A percentile compares a stretch with the other conserved stretches of the same genome.
Evolutionary conservation across 2,797 vertebrate genomes (phyloP).

Genomic region (Crocidura indochinensis): DNA sequence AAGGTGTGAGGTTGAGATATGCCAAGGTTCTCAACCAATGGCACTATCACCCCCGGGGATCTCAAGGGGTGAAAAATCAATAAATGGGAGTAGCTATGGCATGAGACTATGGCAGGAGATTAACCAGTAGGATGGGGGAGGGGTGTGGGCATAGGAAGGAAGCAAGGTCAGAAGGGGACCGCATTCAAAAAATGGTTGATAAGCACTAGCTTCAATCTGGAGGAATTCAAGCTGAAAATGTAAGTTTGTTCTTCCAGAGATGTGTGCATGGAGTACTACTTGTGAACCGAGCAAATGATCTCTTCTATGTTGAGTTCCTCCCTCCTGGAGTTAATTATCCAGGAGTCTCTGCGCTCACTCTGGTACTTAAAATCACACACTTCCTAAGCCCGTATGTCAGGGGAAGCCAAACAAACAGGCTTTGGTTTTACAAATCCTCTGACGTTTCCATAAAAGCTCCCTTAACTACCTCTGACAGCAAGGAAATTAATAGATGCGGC

Average conservation of each 20-base stretch:
- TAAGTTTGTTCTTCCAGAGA: conserved; percentile 23
- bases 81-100: no score
- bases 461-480: conserved; percentile 76
- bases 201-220: not conserved
- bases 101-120: no score
- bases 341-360: conserved; percentile 34
- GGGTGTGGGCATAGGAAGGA: no score
- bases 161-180: no score
- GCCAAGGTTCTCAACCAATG: no score
- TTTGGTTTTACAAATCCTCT: conserved; percentile 75
- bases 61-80: no score
- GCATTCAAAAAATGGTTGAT: no score
- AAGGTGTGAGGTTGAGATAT: no score
- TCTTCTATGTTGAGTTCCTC: conserved; percentile 54
- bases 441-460: conserved; percentile 73
- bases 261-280: conserved; percentile 3
- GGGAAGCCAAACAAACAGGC: conserved; percentile 77
- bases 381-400: conserved; percentile 55
- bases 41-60: no score
- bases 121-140: no score
- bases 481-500: conserved; percentile 79
- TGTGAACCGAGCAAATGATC: conserved; percentile 35
- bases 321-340: conserved; percentile 58
- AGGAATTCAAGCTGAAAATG: conserved; percentile 44
- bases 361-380: conserved; percentile 54